A percentile compares a stretch with the other conserved stretches of the same genome.
Evolutionary conservation across 2,113 vertebrate species (phyloP).

Genomic region (Cyanistes caeruleus): DNA sequence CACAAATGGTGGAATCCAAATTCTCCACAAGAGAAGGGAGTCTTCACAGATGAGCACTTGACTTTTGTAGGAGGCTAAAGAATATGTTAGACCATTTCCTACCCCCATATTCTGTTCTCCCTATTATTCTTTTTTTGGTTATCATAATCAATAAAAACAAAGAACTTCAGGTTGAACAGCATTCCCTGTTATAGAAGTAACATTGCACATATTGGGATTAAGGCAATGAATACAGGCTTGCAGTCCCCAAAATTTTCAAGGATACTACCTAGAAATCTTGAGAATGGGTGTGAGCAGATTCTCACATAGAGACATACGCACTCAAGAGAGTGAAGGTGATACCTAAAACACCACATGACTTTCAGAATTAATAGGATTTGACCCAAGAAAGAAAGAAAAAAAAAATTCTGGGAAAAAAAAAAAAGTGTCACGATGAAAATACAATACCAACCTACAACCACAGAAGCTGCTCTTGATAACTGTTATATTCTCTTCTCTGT

Average conservation of each 20-base stretch:
- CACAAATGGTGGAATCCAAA: neutral
- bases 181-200: neutral
- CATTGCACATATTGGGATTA: neutral
- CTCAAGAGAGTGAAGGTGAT: neutral
- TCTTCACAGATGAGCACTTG: neutral
- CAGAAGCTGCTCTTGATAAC: neutral
- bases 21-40: neutral
- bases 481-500: neutral
- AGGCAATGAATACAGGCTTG: neutral
- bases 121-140: neutral
- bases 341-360: neutral
- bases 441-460: neutral
- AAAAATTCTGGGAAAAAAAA: rapidly evolving
- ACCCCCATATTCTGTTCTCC: neutral
- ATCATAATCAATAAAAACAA: neutral
- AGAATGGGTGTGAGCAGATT: neutral
- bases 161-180: neutral
- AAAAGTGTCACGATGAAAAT: neutral
- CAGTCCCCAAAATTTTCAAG: neutral
- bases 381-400: neutral
- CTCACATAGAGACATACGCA: neutral
- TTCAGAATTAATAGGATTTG: neutral
- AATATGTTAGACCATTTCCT: neutral
- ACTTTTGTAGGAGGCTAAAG: neutral
- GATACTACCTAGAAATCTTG: neutral